Conservation (phyloP, 23 tunicate genomes). For the Ascidia mentula region DNA sequence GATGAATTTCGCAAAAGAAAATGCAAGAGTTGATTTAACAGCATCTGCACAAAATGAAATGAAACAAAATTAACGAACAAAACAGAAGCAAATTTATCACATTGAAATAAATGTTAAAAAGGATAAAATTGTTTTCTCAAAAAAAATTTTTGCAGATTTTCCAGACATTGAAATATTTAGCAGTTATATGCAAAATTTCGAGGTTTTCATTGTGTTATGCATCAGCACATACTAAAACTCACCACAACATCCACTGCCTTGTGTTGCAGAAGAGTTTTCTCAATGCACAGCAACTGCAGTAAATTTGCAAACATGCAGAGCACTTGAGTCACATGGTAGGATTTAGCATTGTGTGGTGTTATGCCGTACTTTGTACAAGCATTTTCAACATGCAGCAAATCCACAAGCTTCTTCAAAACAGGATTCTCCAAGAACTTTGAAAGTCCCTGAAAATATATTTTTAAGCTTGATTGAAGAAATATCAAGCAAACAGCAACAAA, state of each 20-base stretch:
- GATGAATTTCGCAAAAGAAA: conserved; percentile 46
- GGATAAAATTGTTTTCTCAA: neutral
- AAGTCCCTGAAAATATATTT: conserved; percentile 1
- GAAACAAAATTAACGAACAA: neutral
- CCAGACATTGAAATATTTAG: neutral
- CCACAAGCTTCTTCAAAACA: neutral
- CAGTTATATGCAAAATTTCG: too few species aligned
- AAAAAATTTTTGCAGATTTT: neutral
- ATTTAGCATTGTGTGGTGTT: conserved; percentile 4
- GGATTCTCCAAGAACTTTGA: neutral
- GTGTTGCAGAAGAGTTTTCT: conserved; percentile 25
- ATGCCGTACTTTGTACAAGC: conserved; percentile 38
- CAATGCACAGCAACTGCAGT: conserved; percentile 37
- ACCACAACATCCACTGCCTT: conserved; percentile 46
- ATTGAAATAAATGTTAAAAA: neutral
- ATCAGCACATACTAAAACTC: conserved; percentile 6
- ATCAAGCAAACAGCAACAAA: too few species aligned
- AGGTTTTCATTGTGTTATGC: too few species aligned
- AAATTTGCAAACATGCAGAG: conserved; percentile 58
- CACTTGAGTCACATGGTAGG: conserved; percentile 32
- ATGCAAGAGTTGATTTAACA: conserved; percentile 56
- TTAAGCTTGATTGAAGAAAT: neutral
- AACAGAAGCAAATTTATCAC: neutral
- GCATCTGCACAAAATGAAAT: conserved; percentile 30
- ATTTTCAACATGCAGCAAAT: conserved; percentile 46